Evolutionary conservation across 2,888 invertebrate genomes (phyloP), one percentile per base, ranked within the genome.

Genomic region (Lasioglossum morio): DNA sequence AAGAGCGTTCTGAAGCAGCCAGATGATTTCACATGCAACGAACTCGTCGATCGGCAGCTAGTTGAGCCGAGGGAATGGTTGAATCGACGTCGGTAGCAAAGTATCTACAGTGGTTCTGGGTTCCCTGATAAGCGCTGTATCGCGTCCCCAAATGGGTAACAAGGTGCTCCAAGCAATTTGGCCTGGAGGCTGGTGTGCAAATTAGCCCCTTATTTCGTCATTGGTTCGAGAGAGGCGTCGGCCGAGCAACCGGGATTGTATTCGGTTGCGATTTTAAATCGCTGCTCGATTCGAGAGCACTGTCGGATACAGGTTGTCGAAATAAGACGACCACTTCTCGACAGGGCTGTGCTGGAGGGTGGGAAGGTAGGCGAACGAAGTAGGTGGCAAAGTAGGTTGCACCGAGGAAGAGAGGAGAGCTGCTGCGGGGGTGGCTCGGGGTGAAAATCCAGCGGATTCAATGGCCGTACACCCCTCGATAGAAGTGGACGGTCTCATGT

Each of bases 401-500:
- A 66, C 72, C 74, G 72, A 84, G 19, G 5, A 19, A 63, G 30
- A 30, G 30, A 81, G 79, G 43, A n/a, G 57, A 57, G 57, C 23
- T n/a, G n/a, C 12, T 57, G n/a, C 8, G 23, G 7, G 69, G 72
- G 34, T 23, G 27, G 73, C 16, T 34, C 57, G 74, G 89, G 87
- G 81, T 85, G 91, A 88, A 92, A 91, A 92, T 90, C 89, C 88
- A 84, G 69, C 81, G 89, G 82, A 81, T 85, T 84, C 84, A 85
- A 84, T 86, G 85, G 77, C 79, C 84, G 72, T 86, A 84, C 89
- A 87, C 89, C 87, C 80, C 90, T 91, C 86, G 86, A 87, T 88
- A 89, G 90, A 87, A 92, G 91, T 91, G 92, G 92, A 91, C 90
- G 89, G 88, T 87, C 89, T 89, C 91, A 92, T 92, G 92, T 92